A percentile compares a stretch with the other conserved stretches of the same genome.
phyloP scores from a whole-genome alignment of 2,797 vertebrate species.

The Cossypha heuglini region DNA sequence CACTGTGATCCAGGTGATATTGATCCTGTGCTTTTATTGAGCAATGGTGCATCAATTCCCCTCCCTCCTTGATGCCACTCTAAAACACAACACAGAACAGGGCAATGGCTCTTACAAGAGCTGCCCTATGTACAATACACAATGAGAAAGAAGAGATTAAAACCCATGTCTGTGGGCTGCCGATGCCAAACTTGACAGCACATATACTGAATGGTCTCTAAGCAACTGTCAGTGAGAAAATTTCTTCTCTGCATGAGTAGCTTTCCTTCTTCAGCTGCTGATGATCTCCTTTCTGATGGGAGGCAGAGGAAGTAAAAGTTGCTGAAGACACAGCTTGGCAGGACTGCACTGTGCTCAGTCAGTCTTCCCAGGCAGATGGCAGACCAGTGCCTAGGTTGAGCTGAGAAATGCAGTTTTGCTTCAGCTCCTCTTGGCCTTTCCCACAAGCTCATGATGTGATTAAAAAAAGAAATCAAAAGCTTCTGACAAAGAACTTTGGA shows the following conservation, averaged over 20 bases:
- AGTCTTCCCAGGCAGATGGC: neutral
- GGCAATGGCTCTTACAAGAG: neutral
- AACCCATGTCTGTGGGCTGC: rapidly evolving
- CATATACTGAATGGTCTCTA: neutral
- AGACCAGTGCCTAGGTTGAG: neutral
- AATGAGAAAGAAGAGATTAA: neutral
- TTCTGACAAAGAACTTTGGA: neutral
- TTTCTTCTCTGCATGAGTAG: neutral
- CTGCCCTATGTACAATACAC: neutral
- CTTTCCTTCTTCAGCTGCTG: neutral
- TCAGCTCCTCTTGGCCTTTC: neutral
- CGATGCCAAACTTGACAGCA: neutral
- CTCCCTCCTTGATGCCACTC: neutral
- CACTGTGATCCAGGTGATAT: neutral
- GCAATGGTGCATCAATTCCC: neutral
- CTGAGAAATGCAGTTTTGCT: neutral
- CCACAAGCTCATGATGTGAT: neutral
- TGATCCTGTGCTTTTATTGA: neutral
- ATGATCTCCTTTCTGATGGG: neutral
- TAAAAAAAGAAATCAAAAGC: neutral
- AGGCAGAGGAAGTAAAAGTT: neutral
- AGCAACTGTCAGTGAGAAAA: neutral
- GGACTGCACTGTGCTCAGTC: neutral
- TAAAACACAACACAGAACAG: neutral
- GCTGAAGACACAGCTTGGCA: neutral